phyloP scores from a whole-genome alignment of 2,113 vertebrate species.

The Oceanites oceanicus region DNA sequence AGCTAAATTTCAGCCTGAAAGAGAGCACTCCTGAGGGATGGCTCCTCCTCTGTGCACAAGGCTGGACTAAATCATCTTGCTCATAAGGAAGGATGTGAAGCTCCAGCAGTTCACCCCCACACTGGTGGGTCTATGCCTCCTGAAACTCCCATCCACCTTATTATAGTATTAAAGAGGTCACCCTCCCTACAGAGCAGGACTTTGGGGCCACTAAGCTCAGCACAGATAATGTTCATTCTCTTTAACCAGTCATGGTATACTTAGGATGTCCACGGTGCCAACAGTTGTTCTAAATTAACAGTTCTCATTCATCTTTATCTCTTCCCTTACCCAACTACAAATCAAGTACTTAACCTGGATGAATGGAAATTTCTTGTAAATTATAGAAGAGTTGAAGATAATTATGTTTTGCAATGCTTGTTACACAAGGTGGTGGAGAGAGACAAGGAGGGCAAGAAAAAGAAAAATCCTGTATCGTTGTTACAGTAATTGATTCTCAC shows the following conservation, averaged over 20 bases:
- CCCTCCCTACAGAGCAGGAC: background rate
- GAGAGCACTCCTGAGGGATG: too few relatives aligned
- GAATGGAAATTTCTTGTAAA: background rate
- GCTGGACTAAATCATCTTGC: background rate
- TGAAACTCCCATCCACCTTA: background rate
- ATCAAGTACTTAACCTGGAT: background rate
- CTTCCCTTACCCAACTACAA: background rate
- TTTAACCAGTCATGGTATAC: background rate
- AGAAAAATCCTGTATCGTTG: background rate
- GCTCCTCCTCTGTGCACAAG: background rate
- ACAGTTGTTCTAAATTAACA: background rate
- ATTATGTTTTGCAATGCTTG: background rate
- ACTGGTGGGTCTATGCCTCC: background rate
- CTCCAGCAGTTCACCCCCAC: background rate
- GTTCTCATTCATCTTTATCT: background rate
- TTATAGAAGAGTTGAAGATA: background rate
- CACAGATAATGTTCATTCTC: background rate
- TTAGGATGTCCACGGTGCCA: background rate
- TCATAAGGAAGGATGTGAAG: background rate
- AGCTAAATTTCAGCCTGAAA: background rate
- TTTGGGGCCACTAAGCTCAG: background rate
- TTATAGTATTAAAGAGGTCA: background rate
- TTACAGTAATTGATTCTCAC: background rate
- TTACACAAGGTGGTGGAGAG: background rate
- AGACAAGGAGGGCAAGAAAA: background rate